Conservation (phyloP, 2,797 vertebrate species). For the Hirundo rustica region DNA sequence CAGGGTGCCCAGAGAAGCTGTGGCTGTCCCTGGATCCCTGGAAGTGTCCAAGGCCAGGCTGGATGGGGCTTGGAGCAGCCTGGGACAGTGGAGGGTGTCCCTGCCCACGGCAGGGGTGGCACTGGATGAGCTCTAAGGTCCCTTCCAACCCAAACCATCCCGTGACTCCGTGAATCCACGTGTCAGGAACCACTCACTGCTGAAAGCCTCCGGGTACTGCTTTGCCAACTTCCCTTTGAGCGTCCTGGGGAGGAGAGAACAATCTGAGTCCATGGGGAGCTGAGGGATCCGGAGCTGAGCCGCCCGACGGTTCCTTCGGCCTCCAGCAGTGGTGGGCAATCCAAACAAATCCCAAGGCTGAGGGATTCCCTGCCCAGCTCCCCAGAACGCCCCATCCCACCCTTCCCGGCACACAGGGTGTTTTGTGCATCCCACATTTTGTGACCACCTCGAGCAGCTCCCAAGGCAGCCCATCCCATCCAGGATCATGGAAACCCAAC, state of each 20-base stretch:
- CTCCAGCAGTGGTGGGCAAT: fast-evolving
- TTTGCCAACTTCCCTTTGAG: slow-evolving; percentile 94
- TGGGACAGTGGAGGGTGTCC: fast-evolving
- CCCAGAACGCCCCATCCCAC: fast-evolving
- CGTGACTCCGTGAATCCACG: fast-evolving
- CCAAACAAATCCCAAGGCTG: background rate
- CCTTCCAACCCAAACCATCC: background rate
- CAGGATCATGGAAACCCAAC: fast-evolving
- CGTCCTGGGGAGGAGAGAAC: slow-evolving; percentile 73
- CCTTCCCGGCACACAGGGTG: fast-evolving
- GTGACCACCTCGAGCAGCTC: fast-evolving
- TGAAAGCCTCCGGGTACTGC: slow-evolving; percentile 96
- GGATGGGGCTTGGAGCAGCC: fast-evolving
- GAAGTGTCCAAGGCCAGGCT: background rate
- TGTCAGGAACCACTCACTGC: slow-evolving; percentile 83
- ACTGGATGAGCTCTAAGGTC: fast-evolving
- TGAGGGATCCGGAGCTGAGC: fast-evolving
- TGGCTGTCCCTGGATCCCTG: background rate
- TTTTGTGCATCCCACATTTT: fast-evolving
- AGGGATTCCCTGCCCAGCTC: background rate
- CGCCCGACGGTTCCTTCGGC: fast-evolving
- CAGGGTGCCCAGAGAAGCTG: background rate
- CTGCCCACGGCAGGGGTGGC: background rate
- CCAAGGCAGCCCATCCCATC: background rate
- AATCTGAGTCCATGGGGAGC: background rate